Conservation (phyloP, 2,888 invertebrate genomes). For the Cheilosia pagana region DNA sequence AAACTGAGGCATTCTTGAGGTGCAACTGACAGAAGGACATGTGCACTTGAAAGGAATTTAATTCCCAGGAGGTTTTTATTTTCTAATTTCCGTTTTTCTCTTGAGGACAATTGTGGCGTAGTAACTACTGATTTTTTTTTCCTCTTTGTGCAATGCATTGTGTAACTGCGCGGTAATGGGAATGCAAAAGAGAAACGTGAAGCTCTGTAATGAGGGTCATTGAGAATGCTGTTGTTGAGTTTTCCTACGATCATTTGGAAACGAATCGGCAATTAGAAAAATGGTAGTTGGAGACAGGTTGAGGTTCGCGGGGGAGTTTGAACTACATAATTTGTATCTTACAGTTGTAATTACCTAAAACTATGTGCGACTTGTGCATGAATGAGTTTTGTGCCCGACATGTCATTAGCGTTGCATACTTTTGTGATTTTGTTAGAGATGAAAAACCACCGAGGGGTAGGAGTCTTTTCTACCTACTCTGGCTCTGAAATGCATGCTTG, state of each 20-base stretch:
- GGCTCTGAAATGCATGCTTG: no score
- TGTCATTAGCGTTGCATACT: conserved; percentile 3
- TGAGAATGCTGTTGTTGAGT: not conserved
- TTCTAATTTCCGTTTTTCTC: conserved; percentile 6
- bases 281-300: not conserved
- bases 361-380: not conserved
- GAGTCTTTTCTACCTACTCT: no score
- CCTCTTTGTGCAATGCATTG: conserved; percentile 4
- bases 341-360: conserved; percentile 16
- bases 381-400: not conserved
- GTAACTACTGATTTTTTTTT: not conserved
- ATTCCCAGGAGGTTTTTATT: conserved; percentile 5
- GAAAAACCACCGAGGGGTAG: not conserved
- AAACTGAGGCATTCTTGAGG: conserved; percentile 49
- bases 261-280: conserved; percentile 6
- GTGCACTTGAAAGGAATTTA: conserved; percentile 48
- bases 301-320: not conserved
- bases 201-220: not conserved
- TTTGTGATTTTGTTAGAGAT: not conserved
- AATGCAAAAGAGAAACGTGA: conserved; percentile 7
- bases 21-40: conserved; percentile 41
- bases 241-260: not conserved
- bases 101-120: conserved; percentile 3
- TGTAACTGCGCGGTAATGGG: not conserved
- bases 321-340: not conserved